These are phyloP conservation scores for Apolygus lucorum DNA, from an alignment of 1,140 invertebrate species.

Conservation along the genomic window DNA sequence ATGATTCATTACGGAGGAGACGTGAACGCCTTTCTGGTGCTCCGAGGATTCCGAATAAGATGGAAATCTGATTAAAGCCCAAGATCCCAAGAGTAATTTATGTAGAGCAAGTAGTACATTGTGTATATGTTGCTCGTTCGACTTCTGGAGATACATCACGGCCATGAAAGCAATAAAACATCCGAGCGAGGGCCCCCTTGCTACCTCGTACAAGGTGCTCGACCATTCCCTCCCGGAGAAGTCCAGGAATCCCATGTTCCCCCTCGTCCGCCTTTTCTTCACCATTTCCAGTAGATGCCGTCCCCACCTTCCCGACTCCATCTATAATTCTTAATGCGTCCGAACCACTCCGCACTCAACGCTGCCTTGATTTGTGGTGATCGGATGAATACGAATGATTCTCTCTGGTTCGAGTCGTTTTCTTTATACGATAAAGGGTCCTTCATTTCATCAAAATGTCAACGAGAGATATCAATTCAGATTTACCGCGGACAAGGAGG, in stretches of 20 bases:
- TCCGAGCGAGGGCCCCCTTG: no score
- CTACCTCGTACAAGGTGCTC: neutral
- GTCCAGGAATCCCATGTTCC: neutral
- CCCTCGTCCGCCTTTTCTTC: no score
- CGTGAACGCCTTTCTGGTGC: neutral
- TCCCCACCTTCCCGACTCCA: neutral
- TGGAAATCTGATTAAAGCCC: neutral
- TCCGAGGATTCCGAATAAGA: neutral
- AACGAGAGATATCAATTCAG: neutral
- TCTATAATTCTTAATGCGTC: neutral
- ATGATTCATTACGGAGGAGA: no score
- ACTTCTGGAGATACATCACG: neutral
- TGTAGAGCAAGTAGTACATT: neutral
- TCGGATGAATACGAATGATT: neutral
- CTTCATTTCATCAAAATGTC: neutral
- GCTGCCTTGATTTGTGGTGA: neutral
- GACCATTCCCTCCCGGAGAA: neutral
- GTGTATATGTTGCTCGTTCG: neutral
- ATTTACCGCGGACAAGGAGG: neutral
- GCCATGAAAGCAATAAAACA: neutral
- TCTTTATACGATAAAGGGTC: neutral
- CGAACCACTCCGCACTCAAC: neutral
- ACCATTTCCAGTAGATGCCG: neutral
- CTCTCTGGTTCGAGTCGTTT: neutral
- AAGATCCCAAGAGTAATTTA: neutral